These are phyloP conservation scores for Antennarius maculatus DNA, from an alignment of 2,797 vertebrate genomes.

Conservation along the genomic window DNA sequence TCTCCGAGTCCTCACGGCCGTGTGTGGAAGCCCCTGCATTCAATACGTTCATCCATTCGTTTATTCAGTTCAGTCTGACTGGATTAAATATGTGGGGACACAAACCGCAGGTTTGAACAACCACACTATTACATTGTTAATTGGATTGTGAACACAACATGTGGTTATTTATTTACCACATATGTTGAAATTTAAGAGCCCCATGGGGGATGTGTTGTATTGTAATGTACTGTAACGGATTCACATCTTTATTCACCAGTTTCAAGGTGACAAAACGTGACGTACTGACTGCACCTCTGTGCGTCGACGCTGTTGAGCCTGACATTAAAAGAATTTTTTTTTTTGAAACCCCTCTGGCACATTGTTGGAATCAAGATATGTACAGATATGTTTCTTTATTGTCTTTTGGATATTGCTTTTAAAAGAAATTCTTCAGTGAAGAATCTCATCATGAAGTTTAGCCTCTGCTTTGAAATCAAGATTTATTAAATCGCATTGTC, in stretches of 20 bases:
- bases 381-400: background rate
- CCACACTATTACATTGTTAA: constrained; percentile 7
- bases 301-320: no score
- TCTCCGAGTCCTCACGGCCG: background rate
- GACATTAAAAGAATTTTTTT: no score
- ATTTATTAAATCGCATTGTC: constrained; percentile 49
- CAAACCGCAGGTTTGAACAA: background rate
- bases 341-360: no score
- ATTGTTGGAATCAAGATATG: no score
- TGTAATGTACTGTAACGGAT: constrained; percentile 9
- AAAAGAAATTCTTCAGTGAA: constrained; percentile 20
- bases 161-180: constrained; percentile 1
- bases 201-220: constrained; percentile 12
- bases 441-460: constrained; percentile 54
- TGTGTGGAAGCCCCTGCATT: background rate
- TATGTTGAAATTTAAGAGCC: no score
- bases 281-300: no score
- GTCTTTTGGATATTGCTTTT: constrained; percentile 9
- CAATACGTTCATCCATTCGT: background rate
- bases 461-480: constrained; percentile 46
- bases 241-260: constrained; percentile 13
- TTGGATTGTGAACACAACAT: constrained; percentile 1
- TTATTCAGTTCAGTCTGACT: background rate
- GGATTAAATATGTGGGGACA: background rate
- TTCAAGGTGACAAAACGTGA: background rate